Evolutionary conservation across 2,888 invertebrate species (phyloP), one percentile per base, ranked within the genome.

Genomic region (Drosophila nr. perissopoda): DNA sequence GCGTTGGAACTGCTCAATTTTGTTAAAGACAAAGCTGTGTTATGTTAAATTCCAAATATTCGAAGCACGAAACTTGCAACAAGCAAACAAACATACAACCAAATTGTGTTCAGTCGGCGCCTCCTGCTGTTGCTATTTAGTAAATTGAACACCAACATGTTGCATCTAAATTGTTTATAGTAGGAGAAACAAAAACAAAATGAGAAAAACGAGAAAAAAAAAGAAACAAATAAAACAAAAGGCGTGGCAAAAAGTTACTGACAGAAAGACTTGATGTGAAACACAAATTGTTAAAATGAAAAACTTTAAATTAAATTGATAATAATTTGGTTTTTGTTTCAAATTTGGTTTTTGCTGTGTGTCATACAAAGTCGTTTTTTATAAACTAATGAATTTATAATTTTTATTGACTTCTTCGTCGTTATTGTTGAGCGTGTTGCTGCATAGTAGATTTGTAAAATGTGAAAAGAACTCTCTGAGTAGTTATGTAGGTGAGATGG

Each of bases 1-100:
- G 56, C 51, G 42, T 69, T 59, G 21, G 34, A 73, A 73, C 76
- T 76, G 77, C 80, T 78, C 76, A 78, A 76, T 76, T 78, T 80
- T 71, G 78, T 76, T 68, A 16, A 60, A 76, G 70, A 68, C 80
- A 80, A 70, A 80, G 52, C 71, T 78, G 80, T 64, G 61, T 58
- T 67, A 60, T 29, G 80, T 77, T 58, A 16, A 40, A 31, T 73
- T 45, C 25, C 40, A 45, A 4, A 61, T 21, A 53, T 31, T 34
- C n/a, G 27, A 49, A 33, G 49, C 42, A 57, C 11, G 33, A 10
- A 45, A 56, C 33, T 29, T 60, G 48, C 8, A 4, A 16, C 16
- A n/a, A 51, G 8, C 45, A 25, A 45, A 45, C 21, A 36, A 42
- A 42, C 21, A 42, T 13, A 42, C 21, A 21, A 62, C 16, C 16